Evolutionary conservation across 2,797 vertebrate species (phyloP).

Genomic region (Oreortyx pictus): DNA sequence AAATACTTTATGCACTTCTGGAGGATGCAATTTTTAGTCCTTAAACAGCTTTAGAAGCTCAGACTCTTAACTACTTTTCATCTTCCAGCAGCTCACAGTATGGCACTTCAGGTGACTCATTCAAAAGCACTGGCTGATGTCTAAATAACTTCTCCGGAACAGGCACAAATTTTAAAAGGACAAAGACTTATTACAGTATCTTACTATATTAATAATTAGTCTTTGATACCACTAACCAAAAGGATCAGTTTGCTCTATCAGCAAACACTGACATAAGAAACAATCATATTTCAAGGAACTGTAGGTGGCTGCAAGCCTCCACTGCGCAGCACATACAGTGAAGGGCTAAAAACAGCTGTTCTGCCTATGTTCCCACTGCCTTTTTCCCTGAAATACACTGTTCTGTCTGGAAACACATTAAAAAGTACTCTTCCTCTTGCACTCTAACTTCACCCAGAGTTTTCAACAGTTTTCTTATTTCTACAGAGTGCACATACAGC

Average conservation of each 20-base stretch:
- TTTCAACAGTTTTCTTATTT: neutral
- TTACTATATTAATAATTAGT: neutral
- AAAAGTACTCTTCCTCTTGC: neutral
- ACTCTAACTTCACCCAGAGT: neutral
- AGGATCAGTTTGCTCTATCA: neutral
- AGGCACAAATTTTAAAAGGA: neutral
- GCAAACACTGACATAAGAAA: neutral
- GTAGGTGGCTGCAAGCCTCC: neutral
- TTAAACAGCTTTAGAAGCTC: neutral
- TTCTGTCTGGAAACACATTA: neutral
- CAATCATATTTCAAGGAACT: neutral
- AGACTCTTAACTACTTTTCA: neutral
- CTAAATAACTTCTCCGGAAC: neutral
- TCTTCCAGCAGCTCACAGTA: neutral
- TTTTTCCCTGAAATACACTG: neutral
- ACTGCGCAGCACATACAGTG: neutral
- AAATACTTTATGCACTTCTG: neutral
- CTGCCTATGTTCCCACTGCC: neutral
- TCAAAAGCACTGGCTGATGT: neutral
- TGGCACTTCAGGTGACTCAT: neutral
- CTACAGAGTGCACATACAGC: neutral
- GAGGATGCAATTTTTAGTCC: neutral
- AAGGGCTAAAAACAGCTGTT: neutral
- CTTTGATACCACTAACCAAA: neutral
- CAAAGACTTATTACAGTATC: neutral